Percentiles rank a stretch among this genome's conserved stretches.
Evolutionary conservation across 2,797 vertebrate genomes (phyloP).

Genomic region (Fundulus diaphanus): DNA sequence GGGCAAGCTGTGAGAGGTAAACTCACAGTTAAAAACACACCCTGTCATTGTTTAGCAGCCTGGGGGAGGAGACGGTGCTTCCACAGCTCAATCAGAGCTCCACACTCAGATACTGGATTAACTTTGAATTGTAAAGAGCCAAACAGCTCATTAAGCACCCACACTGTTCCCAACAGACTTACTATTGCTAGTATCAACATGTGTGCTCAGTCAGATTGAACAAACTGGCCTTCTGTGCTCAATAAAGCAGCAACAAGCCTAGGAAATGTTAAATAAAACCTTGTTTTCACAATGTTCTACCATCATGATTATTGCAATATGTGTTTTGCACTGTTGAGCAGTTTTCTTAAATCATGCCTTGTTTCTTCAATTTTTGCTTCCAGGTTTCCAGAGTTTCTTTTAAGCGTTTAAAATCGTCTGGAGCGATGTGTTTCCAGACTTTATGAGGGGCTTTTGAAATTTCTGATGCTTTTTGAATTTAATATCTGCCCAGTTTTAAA

Average conservation of each 20-base stretch:
- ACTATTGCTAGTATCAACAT: background rate
- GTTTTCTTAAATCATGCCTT: background rate
- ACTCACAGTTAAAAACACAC: background rate
- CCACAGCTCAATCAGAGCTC: background rate
- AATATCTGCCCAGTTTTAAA: background rate
- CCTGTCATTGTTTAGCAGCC: constrained; percentile 5
- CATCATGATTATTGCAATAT: too few species aligned
- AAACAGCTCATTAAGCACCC: background rate
- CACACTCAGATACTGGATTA: background rate
- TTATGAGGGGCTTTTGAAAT: background rate
- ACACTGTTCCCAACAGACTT: background rate
- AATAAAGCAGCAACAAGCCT: background rate
- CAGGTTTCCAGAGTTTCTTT: background rate
- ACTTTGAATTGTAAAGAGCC: background rate
- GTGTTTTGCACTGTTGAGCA: background rate
- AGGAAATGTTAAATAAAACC: background rate
- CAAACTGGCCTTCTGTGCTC: background rate
- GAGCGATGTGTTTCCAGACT: background rate
- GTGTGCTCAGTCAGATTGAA: background rate
- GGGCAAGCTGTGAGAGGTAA: background rate
- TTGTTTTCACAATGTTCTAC: background rate
- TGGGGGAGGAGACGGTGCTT: background rate
- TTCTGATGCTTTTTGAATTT: background rate
- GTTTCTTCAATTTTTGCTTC: background rate
- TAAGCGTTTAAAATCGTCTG: background rate